A percentile compares a stretch with the other conserved stretches of the same genome.
Conservation (phyloP, 2,888 invertebrate genomes). For the Athalia circularis region DNA sequence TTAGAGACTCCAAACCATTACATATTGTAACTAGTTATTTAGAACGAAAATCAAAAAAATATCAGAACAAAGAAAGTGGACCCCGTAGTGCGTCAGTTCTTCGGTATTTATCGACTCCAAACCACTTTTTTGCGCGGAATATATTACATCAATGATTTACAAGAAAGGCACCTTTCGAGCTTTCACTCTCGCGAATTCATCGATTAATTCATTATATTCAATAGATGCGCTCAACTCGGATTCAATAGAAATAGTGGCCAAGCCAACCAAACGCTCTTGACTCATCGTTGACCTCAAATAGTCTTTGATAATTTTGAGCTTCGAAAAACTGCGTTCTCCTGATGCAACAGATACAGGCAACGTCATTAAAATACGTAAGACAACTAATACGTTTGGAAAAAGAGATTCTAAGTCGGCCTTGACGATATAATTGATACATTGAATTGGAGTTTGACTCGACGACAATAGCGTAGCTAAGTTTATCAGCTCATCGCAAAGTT, state of each 20-base stretch:
- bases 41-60: neutral
- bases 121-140: neutral
- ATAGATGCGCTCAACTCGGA: neutral
- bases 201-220: neutral
- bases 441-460: neutral
- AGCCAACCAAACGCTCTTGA: slow-evolving; percentile 47
- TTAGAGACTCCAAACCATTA: slow-evolving; percentile 8
- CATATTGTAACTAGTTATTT: slow-evolving; percentile 1
- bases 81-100: slow-evolving; percentile 3
- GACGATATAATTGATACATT: neutral
- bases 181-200: neutral
- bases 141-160: neutral
- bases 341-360: slow-evolving; percentile 50
- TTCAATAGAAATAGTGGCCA: slow-evolving; percentile 40
- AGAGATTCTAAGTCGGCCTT: neutral
- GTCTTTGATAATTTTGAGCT: slow-evolving; percentile 51
- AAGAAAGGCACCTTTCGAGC: neutral
- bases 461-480: neutral
- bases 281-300: slow-evolving; percentile 49
- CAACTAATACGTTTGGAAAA: slow-evolving; percentile 47
- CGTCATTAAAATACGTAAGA: slow-evolving; percentile 47
- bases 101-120: slow-evolving; percentile 4
- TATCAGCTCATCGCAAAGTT: slow-evolving; percentile 1
- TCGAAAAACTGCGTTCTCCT: slow-evolving; percentile 49
- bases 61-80: neutral